Base-by-base conservation (phyloP, 2,113 vertebrate species). In the Lepisosteus osseus region DNA sequence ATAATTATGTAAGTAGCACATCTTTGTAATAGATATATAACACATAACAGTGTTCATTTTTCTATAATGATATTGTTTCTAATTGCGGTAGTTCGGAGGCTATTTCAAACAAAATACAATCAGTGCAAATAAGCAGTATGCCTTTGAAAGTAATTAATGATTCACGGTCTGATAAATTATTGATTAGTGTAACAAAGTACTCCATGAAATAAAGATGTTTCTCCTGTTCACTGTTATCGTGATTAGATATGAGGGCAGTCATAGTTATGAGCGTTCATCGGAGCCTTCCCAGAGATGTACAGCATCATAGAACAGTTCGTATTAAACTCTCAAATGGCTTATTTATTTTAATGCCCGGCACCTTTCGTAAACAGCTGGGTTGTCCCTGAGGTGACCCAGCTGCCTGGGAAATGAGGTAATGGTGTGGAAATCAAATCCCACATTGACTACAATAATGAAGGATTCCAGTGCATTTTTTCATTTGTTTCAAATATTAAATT, bases 141-240 rank as follows among this genome's bases (percentile, higher is more conserved):
- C 47, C 47, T 51, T 9, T 9, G 47, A 51, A 2, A 6, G 3
- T 14, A 6, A 61, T 61, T 6, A 61, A 61, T 61, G 14, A 61
- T 61, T 61, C 17, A 61, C 59, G 6, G 7, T 14, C 14, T 13
- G 14, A 29, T 61, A 61, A 61, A 61, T 61, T 61, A 61, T 61
- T 61, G 59, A 61, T 61, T 61, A 29, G 13, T 61, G 59, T 11
- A 61, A 61, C 59, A 61, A 61, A 61, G 59, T 61, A 61, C 14
- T 61, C 59, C 59, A 61, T 61, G 17, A 61, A 61, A 61, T 61
- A 61, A 61, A 61, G 59, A 61, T 61, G 59, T 29, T 61, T 61
- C 59, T 29, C 6, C 59, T 14, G 59, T 61, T 1, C 17, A 11
- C 14, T 14, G 6, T 61, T 13, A 61, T 6, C 2, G 17, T 61